Conservation (phyloP, 2,113 vertebrate genomes). For the Vulpes ferrilata region DNA sequence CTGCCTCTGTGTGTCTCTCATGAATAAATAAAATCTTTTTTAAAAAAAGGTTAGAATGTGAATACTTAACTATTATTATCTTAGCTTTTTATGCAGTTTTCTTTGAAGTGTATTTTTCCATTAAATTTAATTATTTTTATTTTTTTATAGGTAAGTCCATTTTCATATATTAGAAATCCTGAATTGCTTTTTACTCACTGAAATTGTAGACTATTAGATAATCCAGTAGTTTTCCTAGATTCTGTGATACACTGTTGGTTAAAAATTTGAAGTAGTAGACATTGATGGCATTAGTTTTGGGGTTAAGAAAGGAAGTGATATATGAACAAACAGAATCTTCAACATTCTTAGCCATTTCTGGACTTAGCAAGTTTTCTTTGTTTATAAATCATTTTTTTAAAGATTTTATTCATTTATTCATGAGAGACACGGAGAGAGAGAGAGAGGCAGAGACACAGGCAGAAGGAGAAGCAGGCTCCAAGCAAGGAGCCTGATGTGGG, state of each 20-base stretch:
- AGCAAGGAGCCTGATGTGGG: no score
- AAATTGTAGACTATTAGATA: not conserved
- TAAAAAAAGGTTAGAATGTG: not conserved
- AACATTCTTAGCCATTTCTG: not conserved
- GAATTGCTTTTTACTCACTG: conserved; percentile 5
- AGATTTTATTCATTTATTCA: no score
- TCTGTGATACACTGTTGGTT: not conserved
- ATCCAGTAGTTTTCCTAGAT: conserved; percentile 21
- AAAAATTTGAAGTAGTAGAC: not conserved
- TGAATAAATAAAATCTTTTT: no score
- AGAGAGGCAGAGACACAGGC: no score
- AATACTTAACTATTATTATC: not conserved
- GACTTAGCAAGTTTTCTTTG: conserved; percentile 24
- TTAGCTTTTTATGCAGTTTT: conserved; percentile 29
- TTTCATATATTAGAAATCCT: conserved; percentile 22
- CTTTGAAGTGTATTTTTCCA: not conserved
- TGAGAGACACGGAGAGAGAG: no score
- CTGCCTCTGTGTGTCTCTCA: no score
- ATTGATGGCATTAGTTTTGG: not conserved
- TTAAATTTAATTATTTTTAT: not conserved
- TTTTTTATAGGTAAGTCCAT: not conserved
- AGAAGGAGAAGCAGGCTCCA: no score
- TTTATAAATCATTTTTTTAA: not conserved
- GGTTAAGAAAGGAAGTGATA: not conserved
- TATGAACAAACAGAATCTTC: not conserved